Evolutionary conservation across 2,797 vertebrate genomes (phyloP).

Genomic region (Lophotriccus pileatus): DNA sequence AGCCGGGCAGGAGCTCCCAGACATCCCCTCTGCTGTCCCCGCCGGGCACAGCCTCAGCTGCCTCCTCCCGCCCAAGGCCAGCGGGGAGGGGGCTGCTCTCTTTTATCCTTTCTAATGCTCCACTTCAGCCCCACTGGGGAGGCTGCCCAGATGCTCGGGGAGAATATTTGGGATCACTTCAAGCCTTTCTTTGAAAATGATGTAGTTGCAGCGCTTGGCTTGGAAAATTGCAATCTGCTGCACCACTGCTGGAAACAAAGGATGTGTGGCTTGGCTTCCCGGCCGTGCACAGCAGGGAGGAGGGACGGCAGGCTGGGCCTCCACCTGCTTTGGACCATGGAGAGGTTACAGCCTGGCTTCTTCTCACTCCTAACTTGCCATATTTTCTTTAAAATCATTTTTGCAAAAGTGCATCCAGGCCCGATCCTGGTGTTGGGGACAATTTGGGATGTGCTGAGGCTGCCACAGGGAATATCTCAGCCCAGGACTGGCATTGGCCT

Average conservation of each 20-base stretch:
- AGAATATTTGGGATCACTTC: neutral
- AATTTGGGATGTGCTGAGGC: neutral
- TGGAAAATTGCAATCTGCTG: neutral
- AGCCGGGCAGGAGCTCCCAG: neutral
- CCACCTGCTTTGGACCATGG: neutral
- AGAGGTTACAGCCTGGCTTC: neutral
- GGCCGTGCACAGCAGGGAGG: rapidly evolving
- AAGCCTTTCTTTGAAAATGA: neutral
- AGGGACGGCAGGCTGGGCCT: neutral
- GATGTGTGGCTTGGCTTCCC: neutral
- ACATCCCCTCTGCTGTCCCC: neutral
- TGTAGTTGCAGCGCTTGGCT: neutral
- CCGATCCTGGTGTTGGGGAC: rapidly evolving
- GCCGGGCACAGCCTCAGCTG: neutral
- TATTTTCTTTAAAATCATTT: neutral
- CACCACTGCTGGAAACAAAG: neutral
- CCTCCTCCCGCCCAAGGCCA: neutral
- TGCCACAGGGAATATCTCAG: neutral
- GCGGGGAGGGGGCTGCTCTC: neutral
- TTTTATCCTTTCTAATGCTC: neutral
- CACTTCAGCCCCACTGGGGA: neutral
- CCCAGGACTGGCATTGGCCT: neutral
- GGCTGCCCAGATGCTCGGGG: neutral
- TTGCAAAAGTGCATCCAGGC: neutral
- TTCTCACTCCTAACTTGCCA: rapidly evolving